Conservation (phyloP, 2,113 vertebrate genomes). For the Bettongia penicillata region DNA sequence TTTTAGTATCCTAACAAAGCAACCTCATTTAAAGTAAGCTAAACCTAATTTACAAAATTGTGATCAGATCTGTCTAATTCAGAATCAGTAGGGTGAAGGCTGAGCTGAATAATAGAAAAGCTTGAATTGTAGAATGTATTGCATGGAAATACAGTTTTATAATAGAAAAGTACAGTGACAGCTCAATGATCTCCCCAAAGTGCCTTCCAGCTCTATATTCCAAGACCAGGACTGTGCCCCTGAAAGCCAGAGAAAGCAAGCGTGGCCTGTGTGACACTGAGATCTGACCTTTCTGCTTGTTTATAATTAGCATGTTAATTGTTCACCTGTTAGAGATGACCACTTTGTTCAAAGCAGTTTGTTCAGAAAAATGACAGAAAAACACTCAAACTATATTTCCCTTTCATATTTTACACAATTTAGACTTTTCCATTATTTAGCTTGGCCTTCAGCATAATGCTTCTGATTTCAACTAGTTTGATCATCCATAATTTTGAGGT, state of each 20-base stretch:
- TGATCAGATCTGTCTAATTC: neutral
- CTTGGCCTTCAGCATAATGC: neutral
- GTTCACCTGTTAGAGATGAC: neutral
- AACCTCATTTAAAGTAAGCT: neutral
- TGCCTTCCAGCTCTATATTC: neutral
- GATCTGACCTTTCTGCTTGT: neutral
- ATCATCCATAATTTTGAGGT: neutral
- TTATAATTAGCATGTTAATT: neutral
- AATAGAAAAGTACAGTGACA: neutral
- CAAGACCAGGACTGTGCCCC: neutral
- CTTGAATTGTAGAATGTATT: neutral
- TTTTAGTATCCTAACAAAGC: neutral
- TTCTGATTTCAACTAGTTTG: neutral
- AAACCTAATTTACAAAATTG: neutral
- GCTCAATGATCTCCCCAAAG: neutral
- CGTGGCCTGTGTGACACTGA: neutral
- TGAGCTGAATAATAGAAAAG: neutral
- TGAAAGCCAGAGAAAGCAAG: neutral
- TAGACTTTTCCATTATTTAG: neutral
- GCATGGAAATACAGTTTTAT: neutral
- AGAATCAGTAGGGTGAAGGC: neutral
- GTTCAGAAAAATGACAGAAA: neutral
- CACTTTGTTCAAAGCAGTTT: neutral
- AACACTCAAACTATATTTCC: neutral
- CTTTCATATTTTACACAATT: neutral